These are phyloP conservation scores for Cyphotilapia sp. DNA, from an alignment of 2,113 vertebrate genomes.

Conservation along the genomic window DNA sequence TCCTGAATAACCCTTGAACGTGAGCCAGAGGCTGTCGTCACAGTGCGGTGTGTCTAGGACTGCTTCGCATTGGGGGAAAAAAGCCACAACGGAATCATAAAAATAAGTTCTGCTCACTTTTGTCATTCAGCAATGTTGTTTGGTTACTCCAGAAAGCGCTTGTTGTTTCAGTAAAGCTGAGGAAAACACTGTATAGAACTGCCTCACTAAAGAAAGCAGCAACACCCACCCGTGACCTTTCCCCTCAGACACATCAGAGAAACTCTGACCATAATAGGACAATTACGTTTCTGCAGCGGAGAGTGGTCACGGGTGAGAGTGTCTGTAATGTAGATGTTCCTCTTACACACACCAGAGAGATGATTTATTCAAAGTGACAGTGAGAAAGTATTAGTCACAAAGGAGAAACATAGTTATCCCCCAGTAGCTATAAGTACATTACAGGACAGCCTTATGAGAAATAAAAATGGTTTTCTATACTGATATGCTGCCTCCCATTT, in stretches of 20 bases:
- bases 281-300: conserved; percentile 19
- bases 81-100: conserved; percentile 16
- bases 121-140: conserved; percentile 25
- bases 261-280: conserved; percentile 2
- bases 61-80: conserved; percentile 1
- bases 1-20: conserved; percentile 13
- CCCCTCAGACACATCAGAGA: neutral
- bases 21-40: conserved; percentile 20
- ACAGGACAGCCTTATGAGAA: conserved; percentile 69
- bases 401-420: conserved; percentile 52
- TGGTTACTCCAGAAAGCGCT: conserved; percentile 19
- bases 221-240: neutral
- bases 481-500: conserved; percentile 49
- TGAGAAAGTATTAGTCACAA: conserved; percentile 50
- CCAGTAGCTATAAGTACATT: conserved; percentile 65
- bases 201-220: conserved; percentile 40
- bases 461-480: conserved; percentile 73
- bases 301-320: conserved; percentile 6
- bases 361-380: conserved; percentile 38
- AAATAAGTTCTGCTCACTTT: conserved; percentile 34
- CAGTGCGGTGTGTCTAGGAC: conserved; percentile 19
- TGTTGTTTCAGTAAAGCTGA: conserved; percentile 48
- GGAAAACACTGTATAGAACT: conserved; percentile 60
- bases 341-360: conserved; percentile 19
- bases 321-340: conserved; percentile 44